Base-by-base conservation (phyloP, 2,113 vertebrate species). In the Corythaixoides concolor region DNA sequence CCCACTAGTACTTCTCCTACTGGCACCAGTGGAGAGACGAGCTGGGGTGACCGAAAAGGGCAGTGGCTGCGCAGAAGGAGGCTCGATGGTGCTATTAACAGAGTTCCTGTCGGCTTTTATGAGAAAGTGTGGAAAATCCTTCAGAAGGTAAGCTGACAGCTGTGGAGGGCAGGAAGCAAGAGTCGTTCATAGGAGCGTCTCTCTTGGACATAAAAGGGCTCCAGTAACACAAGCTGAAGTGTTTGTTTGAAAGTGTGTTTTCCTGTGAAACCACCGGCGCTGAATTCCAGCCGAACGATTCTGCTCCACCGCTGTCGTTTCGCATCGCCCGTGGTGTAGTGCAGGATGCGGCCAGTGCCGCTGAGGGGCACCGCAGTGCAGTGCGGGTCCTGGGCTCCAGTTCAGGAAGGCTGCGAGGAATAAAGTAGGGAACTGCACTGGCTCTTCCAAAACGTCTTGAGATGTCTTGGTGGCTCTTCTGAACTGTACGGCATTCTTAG, bases 61-160 rank as follows among this genome's bases (percentile, higher is more conserved):
- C 99, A 99, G 97, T 99, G 99, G 99, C 97, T 99, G 56, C 98
- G 99, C 92, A 98, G 99, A n/a, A 98, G 99, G 30, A 96, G 99
- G 69, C 98, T 99, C 24, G 99, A 99, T 13, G 99, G 99, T 15
- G 99, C 99, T 13, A 99, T 99, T 88, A 99, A 99, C 97, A 98
- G 99, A 88, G 99, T 99, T n/a, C 99, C 99, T 0, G 97, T 99
- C 95, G 99, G 99, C 20, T 99, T 99, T 97, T 99, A 99, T 97
- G 99, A 99, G 96, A 99, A 99, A 93, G 99, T 99, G 52, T 99
- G 99, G 99, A 99, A 98, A 88, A 99, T 99, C 95, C 98, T 99
- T 74, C 99, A 99, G 97, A 99, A 99, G 98, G 98, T 98, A 84
- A 95, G 97, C 32, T 62, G 66, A 15, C 32, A 15, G 4, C 53